phyloP scores from a whole-genome alignment of 2,888 invertebrate species.

The Hololepta plana region DNA sequence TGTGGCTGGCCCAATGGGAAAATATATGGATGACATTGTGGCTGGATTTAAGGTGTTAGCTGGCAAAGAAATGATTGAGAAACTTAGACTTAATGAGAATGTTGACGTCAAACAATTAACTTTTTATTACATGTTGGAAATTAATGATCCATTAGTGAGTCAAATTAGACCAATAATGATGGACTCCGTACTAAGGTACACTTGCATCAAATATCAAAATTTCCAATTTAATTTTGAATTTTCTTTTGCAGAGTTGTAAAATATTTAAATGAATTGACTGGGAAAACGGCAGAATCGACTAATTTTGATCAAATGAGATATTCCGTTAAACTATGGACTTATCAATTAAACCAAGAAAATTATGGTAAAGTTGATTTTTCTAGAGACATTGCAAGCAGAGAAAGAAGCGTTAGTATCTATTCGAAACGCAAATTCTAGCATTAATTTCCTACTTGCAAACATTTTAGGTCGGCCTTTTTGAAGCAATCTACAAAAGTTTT shows the following conservation, averaged over 20 bases:
- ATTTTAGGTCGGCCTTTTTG: too few relatives aligned
- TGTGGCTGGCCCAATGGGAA: constrained; percentile 64
- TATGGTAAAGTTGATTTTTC: too few relatives aligned
- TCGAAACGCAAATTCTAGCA: too few relatives aligned
- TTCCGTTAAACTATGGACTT: too few relatives aligned
- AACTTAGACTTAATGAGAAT: constrained; percentile 37
- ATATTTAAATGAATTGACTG: neutral
- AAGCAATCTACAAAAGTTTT: too few relatives aligned
- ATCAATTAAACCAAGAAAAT: too few relatives aligned
- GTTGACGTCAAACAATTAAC: constrained; percentile 49
- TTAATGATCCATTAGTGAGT: constrained; percentile 54
- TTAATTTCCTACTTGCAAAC: too few relatives aligned
- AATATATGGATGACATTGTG: constrained; percentile 58
- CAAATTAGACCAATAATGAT: constrained; percentile 49
- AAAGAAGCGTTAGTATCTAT: too few relatives aligned
- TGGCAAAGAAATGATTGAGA: constrained; percentile 30
- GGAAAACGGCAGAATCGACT: too few relatives aligned
- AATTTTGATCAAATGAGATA: too few relatives aligned
- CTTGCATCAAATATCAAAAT: constrained; percentile 7
- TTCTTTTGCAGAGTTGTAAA: constrained; percentile 21
- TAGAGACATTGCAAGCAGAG: too few relatives aligned
- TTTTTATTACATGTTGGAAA: constrained; percentile 59
- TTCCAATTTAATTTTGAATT: neutral
- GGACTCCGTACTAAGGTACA: constrained; percentile 37
- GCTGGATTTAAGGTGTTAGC: constrained; percentile 54